A percentile compares a stretch with the other conserved stretches of the same genome.
These are phyloP conservation scores for Campoplex nolae DNA, from an alignment of 2,888 invertebrate species.

Conservation along the genomic window DNA sequence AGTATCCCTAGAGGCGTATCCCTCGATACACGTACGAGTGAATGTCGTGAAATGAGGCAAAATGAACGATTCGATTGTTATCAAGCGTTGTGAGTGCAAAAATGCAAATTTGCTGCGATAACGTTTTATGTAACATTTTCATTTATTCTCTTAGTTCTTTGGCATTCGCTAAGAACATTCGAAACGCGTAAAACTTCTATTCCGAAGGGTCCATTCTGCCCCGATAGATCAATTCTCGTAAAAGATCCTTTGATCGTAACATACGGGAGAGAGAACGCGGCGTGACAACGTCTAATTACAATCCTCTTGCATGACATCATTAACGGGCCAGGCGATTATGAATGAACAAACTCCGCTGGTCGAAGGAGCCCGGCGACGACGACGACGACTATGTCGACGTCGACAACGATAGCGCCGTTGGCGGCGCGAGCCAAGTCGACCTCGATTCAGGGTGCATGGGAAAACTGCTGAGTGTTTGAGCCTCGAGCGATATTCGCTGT, in stretches of 20 bases:
- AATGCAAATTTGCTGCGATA: not conserved
- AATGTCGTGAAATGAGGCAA: slow-evolving; percentile 7
- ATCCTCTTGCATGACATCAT: slow-evolving; percentile 70
- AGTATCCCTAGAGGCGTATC: slow-evolving; percentile 35
- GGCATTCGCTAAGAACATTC: too few species aligned
- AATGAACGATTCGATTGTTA: not conserved
- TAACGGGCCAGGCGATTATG: slow-evolving; percentile 70
- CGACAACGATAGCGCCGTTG: slow-evolving; percentile 38
- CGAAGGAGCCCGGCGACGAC: slow-evolving; percentile 35
- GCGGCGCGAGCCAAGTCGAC: slow-evolving; percentile 66
- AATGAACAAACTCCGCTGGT: slow-evolving; percentile 68
- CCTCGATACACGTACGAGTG: not conserved
- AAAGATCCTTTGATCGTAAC: slow-evolving; percentile 1
- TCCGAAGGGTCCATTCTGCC: not conserved
- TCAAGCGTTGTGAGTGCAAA: not conserved
- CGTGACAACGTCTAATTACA: slow-evolving; percentile 67
- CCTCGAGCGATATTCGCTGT: slow-evolving; percentile 64
- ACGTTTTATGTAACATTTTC: not conserved
- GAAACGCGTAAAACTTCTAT: not conserved
- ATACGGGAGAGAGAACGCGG: slow-evolving; percentile 26
- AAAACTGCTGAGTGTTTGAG: slow-evolving; percentile 65
- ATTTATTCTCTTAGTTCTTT: not conserved
- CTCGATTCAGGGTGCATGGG: slow-evolving; percentile 71
- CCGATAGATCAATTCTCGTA: not conserved
- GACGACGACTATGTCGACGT: not conserved